phyloP scores from a whole-genome alignment of 1,140 invertebrate genomes.

The Pemphigus obesinymphae region DNA sequence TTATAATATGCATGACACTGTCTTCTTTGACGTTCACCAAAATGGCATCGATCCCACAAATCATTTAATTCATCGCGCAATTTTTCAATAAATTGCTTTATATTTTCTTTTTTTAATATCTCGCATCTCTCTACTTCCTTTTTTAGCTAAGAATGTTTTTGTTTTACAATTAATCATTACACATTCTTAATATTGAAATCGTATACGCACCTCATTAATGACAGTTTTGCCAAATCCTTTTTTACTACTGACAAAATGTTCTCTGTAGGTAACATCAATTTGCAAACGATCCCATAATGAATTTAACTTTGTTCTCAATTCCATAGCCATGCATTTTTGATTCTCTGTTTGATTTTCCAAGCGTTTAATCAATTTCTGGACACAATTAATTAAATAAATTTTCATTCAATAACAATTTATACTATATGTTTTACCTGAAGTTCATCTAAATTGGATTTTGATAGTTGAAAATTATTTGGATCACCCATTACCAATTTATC shows the following conservation, averaged over 20 bases:
- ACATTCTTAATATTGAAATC: background rate
- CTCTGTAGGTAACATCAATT: constrained; percentile 26
- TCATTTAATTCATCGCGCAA: constrained; percentile 39
- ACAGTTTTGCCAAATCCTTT: constrained; percentile 34
- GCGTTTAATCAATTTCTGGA: constrained; percentile 41
- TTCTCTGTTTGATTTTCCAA: constrained; percentile 36
- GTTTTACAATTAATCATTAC: too few species aligned
- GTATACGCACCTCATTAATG: constrained; percentile 28
- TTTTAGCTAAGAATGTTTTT: constrained; percentile 34
- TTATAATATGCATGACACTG: constrained; percentile 29
- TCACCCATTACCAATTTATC: constrained; percentile 25
- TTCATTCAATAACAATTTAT: background rate
- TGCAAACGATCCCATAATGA: constrained; percentile 41
- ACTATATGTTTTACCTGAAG: background rate
- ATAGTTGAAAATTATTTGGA: constrained; percentile 6
- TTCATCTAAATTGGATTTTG: constrained; percentile 31
- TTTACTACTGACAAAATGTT: constrained; percentile 32
- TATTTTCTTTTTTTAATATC: constrained; percentile 41
- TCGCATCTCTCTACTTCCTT: constrained; percentile 42
- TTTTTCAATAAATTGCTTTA: constrained; percentile 39
- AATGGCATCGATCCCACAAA: constrained; percentile 42
- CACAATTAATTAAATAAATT: background rate
- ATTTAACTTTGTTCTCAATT: constrained; percentile 31
- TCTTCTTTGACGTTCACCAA: constrained; percentile 27
- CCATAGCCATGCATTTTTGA: constrained; percentile 16